Conservation (phyloP, 2,113 vertebrate species). For the Hoplias malabaricus region DNA sequence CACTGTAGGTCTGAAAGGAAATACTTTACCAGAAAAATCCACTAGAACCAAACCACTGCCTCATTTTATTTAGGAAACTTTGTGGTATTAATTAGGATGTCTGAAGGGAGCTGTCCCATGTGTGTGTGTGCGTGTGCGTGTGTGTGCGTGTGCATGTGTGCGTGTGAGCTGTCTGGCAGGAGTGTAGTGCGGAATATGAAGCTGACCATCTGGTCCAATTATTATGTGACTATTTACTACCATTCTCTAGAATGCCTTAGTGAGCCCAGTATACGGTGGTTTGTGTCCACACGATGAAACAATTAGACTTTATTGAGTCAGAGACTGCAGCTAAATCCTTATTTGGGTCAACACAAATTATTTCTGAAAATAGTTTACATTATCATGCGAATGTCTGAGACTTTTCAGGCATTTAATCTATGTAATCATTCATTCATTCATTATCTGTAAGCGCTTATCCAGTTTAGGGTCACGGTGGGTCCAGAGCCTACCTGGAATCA, state of each 20-base stretch:
- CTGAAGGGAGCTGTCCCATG: neutral
- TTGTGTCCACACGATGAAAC: neutral
- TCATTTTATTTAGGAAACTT: slow-evolving; percentile 15
- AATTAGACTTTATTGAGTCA: neutral
- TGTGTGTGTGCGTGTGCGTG: neutral
- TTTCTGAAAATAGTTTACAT: too few species aligned
- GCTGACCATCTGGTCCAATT: slow-evolving; percentile 47
- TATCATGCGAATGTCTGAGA: too few species aligned
- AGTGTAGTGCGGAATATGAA: slow-evolving; percentile 33
- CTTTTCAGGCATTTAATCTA: too few species aligned
- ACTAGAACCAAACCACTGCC: neutral
- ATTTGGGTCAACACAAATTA: neutral
- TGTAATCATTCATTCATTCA: too few species aligned
- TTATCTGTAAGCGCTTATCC: too few species aligned
- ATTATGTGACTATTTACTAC: slow-evolving; percentile 26
- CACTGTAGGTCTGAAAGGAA: neutral
- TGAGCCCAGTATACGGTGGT: neutral
- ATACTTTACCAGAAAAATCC: neutral
- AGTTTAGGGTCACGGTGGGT: too few species aligned
- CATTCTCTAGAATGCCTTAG: slow-evolving; percentile 24
- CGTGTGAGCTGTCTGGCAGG: neutral
- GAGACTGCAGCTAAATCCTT: neutral
- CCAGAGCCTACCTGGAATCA: too few species aligned
- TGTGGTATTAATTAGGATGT: slow-evolving; percentile 27
- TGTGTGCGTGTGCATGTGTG: neutral